Base-by-base conservation (phyloP, 1,140 invertebrate species). In the Megalopta genalis region DNA sequence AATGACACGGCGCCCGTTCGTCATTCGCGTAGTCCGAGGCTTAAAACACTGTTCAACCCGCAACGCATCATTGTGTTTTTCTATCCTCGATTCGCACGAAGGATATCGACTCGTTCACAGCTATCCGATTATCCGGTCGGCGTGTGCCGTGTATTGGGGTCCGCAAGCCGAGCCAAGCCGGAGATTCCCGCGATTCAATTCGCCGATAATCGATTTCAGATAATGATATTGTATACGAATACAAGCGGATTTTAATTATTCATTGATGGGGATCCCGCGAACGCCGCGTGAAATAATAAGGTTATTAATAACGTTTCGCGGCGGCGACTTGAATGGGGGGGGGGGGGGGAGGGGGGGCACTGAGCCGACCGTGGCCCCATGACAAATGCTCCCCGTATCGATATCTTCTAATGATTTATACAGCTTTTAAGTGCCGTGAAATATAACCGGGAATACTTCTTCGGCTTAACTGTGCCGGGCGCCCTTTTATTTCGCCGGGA, bases 211-310 rank as follows among this genome's bases (percentile, higher is more conserved):
- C 67, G 74, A 49, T 62, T 49, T 37, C 46, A 42, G 60, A 23
- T 57, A 78, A 72, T 18, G 54, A 46, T n/a, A 62, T 39, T 25
- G 59, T 39, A 12, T 23, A 23, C 66, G 27, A 57, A 25, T 57
- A 60, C 65, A 16, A 32, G n/a, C 18, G 18, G 46, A 42, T 64
- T 71, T 72, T 64, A 67, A 76, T 76, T 60, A 68, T 60, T 66
- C 73, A 27, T 39, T 12, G 52, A n/a, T 21, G 18, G 27, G 25
- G 21, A 46, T 54, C 10, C 49, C 49, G 21, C 67, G 67, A 37
- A 37, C 46, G 23, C 49, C 25, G 49, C 12, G 52, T 21, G 37
- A 76, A 60, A 46, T 68, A 76, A 76, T 54, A 71, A 77, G 60
- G 60, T 77, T 52, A 27, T 54, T 62, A 71, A 77, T 32, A 27